These are phyloP conservation scores for Sycophila texana DNA, from an alignment of 2,888 invertebrate species.

Conservation along the genomic window DNA sequence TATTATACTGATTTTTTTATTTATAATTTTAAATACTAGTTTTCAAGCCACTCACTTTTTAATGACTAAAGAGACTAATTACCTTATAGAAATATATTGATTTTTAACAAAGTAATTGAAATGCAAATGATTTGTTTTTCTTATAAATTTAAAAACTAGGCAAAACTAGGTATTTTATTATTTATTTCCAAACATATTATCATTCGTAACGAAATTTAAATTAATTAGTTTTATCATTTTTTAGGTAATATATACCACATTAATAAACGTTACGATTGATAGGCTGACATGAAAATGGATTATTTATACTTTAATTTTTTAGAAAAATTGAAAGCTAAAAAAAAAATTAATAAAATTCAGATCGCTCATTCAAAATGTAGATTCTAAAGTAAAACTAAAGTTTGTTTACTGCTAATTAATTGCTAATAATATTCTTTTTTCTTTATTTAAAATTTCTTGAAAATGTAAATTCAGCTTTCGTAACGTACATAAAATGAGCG, in stretches of 20 bases:
- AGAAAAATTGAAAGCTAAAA: background rate
- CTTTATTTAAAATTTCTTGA: background rate
- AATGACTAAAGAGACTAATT: background rate
- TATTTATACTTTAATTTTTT: conserved; percentile 13
- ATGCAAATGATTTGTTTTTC: too few species aligned
- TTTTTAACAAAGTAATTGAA: too few species aligned
- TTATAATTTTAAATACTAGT: conserved; percentile 30
- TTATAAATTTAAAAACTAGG: too few species aligned
- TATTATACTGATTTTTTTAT: conserved; percentile 8
- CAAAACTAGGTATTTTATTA: background rate
- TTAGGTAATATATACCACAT: background rate
- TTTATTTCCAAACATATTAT: background rate
- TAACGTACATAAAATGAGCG: background rate
- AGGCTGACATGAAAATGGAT: conserved; percentile 44
- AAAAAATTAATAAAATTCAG: background rate
- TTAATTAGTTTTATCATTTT: background rate
- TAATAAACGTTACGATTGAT: conserved; percentile 39
- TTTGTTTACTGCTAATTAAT: background rate
- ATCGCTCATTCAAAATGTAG: background rate
- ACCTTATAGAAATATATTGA: too few species aligned
- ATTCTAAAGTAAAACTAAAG: background rate
- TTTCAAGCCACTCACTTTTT: conserved; percentile 54
- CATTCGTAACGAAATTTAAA: conserved; percentile 34
- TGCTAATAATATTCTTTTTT: background rate
- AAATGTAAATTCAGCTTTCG: background rate